These are phyloP conservation scores for Craniophora ligustri DNA, from an alignment of 2,888 invertebrate species.

Conservation along the genomic window DNA sequence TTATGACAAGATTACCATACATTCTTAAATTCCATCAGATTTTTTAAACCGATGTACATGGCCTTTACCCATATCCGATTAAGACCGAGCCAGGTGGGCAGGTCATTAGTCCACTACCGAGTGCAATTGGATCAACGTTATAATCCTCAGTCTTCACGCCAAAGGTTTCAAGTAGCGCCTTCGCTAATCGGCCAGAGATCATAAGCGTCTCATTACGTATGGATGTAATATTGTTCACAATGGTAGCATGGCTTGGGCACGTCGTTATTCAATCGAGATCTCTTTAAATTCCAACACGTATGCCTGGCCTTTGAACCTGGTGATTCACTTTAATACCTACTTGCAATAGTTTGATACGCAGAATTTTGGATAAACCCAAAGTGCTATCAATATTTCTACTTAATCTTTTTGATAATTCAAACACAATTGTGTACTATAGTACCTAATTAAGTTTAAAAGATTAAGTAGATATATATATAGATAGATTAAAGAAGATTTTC, in stretches of 20 bases:
- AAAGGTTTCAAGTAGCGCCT: constrained; percentile 36
- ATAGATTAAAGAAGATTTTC: too few species aligned
- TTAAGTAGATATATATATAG: too few species aligned
- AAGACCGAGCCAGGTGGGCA: neutral
- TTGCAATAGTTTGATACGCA: constrained; percentile 13
- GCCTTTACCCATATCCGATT: neutral
- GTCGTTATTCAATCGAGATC: constrained; percentile 39
- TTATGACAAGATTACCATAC: too few species aligned
- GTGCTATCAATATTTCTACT: too few species aligned
- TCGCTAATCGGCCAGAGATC: constrained; percentile 29
- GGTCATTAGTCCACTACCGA: constrained; percentile 3
- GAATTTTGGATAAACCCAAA: constrained; percentile 20
- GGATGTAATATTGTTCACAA: constrained; percentile 15
- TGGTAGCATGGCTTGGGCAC: constrained; percentile 2
- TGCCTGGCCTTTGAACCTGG: constrained; percentile 21
- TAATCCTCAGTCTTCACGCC: constrained; percentile 38
- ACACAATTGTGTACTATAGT: too few species aligned
- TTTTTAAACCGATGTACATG: neutral
- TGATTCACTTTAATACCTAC: constrained; percentile 40
- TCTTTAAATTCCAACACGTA: constrained; percentile 43
- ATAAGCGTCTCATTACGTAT: constrained; percentile 20
- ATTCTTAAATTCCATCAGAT: too few species aligned
- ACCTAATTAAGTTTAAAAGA: too few species aligned
- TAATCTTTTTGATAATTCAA: too few species aligned
- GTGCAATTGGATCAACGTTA: constrained; percentile 36